phyloP scores from a whole-genome alignment of 2,888 invertebrate species.

The Enoplolaimus lenunculus region DNA sequence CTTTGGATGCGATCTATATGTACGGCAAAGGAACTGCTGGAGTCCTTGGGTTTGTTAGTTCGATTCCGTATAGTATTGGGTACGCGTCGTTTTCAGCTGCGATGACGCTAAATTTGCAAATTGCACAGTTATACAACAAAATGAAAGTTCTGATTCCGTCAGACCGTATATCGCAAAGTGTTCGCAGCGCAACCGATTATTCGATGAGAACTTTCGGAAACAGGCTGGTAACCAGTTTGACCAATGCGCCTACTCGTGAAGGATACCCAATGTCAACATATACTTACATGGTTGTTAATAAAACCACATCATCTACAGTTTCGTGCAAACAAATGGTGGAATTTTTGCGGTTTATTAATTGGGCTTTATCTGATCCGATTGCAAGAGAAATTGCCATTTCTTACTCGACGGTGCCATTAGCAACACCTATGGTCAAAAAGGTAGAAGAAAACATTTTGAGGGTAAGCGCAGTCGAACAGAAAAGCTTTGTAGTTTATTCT shows the following conservation, averaged over 20 bases:
- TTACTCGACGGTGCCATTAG: neutral
- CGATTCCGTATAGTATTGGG: constrained; percentile 4
- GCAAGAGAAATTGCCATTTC: neutral
- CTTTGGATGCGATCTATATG: neutral
- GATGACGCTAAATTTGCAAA: neutral
- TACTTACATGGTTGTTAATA: constrained; percentile 16
- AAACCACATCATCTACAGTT: neutral
- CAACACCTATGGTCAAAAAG: neutral
- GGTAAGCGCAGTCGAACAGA: too few species aligned
- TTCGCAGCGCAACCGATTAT: neutral
- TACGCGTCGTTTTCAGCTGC: constrained; percentile 5
- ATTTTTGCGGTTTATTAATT: neutral
- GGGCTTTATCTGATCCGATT: neutral
- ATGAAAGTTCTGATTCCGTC: neutral
- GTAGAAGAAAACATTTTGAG: neutral
- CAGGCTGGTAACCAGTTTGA: neutral
- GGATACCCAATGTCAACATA: constrained; percentile 8
- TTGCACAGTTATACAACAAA: neutral
- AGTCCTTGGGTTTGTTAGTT: neutral
- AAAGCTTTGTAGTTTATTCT: too few species aligned
- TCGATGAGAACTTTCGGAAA: neutral
- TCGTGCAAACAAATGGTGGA: constrained; percentile 1
- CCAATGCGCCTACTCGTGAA: neutral
- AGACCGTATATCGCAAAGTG: neutral
- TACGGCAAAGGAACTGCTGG: constrained; percentile 12